Evolutionary conservation across 2,113 vertebrate species (phyloP), one percentile per base, ranked within the genome.

Genomic region (Pedionomus torquatus): DNA sequence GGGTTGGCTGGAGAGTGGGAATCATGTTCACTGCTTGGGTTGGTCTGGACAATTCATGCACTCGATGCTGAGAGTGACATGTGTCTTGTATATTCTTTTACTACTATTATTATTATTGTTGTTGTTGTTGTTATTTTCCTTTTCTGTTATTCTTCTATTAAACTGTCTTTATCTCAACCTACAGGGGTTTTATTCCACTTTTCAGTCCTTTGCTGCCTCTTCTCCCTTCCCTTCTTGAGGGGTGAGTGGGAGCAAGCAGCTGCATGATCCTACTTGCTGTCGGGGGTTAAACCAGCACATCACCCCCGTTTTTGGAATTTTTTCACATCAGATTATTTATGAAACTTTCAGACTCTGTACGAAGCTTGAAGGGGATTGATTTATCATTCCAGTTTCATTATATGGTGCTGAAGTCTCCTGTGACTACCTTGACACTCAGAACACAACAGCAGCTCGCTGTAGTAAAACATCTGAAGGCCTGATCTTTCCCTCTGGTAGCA

Each of bases 381-480:
- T 90, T 83, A 2, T 85, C 74, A 72, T 76, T 65, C 58, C 66
- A 72, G 20, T 85, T 90, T 41, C 11, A 7, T 66, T 61, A 43
- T 13, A 33, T n/a, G 12, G 7, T 84, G 41, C 65, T 78, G 37
- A 68, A 91, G 8, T 58, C 51, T 69, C 81, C 49, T 51, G 51
- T 71, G 69, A 54, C 51, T 78, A 16, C 15, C 18, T 79, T 55
- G 57, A 43, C 33, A 31, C 48, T 72, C 33, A 24, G 78, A 75
- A 55, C 19, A 64, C 55, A 87, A 16, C 3, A 69, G 52, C 37
- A 87, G 17, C 81, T 91, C 0, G 0, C 33, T 71, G 1, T 5
- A 55, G 24, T 48, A 68, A 82, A 79, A 68, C 57, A 87, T 23
- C 74, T 15, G 48, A 90, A 82, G 57, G 43, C 17, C 33, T 51